phyloP scores from a whole-genome alignment of 2,797 vertebrate genomes.

The Paramormyrops hopkinsi region DNA sequence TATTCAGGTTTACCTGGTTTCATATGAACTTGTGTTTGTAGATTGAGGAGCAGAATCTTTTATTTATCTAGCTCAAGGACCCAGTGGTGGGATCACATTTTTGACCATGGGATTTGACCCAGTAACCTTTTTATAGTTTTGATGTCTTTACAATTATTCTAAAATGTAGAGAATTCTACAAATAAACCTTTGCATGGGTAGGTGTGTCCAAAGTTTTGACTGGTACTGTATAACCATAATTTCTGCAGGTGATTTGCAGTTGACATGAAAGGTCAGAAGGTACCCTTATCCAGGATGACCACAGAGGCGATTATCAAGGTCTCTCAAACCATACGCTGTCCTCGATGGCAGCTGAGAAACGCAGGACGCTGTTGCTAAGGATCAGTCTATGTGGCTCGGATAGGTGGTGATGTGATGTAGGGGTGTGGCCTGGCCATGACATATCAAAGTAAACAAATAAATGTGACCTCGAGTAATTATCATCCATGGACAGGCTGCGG shows the following conservation, averaged over 20 bases:
- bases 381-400: background rate
- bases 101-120: background rate
- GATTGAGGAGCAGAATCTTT: constrained; percentile 33
- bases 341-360: background rate
- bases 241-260: constrained; percentile 35
- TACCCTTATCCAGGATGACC: constrained; percentile 25
- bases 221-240: constrained; percentile 10
- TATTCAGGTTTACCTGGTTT: constrained; percentile 21
- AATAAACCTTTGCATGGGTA: background rate
- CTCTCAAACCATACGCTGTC: constrained; percentile 6
- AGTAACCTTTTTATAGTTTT: background rate
- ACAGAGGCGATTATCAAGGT: constrained; percentile 22
- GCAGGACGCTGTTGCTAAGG: background rate
- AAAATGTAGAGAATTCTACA: background rate
- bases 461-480: background rate
- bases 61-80: constrained; percentile 22
- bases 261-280: constrained; percentile 37
- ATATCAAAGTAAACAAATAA: constrained; percentile 5
- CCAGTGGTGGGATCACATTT: background rate
- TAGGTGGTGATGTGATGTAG: background rate
- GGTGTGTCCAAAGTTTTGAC: background rate
- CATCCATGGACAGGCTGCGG: constrained; percentile 3
- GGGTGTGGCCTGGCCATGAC: background rate
- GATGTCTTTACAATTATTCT: background rate
- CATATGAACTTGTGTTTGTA: constrained; percentile 41